Evolutionary conservation across 2,113 vertebrate genomes (phyloP), one percentile per base, ranked within the genome.

Genomic region (Nicator chloris): DNA sequence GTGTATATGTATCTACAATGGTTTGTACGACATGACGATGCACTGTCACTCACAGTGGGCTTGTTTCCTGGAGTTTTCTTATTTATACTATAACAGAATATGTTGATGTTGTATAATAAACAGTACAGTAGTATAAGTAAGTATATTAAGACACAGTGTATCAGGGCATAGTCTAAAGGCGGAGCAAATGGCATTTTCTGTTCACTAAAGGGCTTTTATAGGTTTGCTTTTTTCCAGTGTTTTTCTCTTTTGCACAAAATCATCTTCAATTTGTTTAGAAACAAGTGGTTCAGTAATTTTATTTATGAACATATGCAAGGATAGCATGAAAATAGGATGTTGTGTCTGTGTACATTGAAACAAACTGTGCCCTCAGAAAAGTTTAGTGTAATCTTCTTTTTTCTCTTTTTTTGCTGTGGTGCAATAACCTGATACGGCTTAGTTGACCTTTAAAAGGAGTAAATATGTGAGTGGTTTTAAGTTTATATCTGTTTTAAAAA

Each of bases 71-170:
- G 45, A 88, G 28, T 86, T 93, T 95, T 59, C 77, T 83, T 93
- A 91, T 96, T 97, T 96, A 94, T 94, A 47, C 70, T 90, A 51
- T 90, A 85, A 79, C 20, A 90, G 81, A 82, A 50, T 54, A 70
- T 87, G 73, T 96, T 51, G 64, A 47, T 93, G 90, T 86, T 96
- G 82, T 96, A 76, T 75, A 88, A 83, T 71, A 76, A 90, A 50
- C 40, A 75, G 61, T 82, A 72, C 80, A 75, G 51, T 93, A 83
- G 91, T 65, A 51, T 84, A 91, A 90, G 49, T 83, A 90, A 95
- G 63, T 87, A 33, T 85, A 84, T 90, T 92, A 75, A 92, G 56
- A 39, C 78, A 84, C 71, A 45, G 42, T 49, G 45, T 94, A 86
- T 56, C 73, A 59, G 79, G 65, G 49, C 44, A 31, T n/a, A 59